These are phyloP conservation scores for Noturus placidus DNA, from an alignment of 2,113 vertebrate species.

Conservation along the genomic window DNA sequence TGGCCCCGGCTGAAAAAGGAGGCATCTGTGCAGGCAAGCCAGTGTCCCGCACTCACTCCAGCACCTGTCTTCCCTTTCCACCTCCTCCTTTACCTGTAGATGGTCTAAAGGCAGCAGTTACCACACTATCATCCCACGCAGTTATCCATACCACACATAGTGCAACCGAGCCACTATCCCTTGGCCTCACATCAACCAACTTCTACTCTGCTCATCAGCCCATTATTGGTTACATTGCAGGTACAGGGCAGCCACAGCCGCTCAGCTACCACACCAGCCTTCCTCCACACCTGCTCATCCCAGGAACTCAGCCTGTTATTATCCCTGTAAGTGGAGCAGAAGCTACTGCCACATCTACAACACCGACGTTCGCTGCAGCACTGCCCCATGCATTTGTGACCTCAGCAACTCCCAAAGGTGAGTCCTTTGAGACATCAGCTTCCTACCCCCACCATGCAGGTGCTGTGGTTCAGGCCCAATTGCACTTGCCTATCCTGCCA, in stretches of 20 bases:
- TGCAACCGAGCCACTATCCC: constrained; percentile 83
- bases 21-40: constrained; percentile 84
- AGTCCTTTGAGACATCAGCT: constrained; percentile 75
- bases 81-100: constrained; percentile 81
- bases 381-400: constrained; percentile 88
- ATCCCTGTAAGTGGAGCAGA: constrained; percentile 83
- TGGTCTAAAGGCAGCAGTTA: constrained; percentile 76
- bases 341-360: constrained; percentile 79
- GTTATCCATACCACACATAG: constrained; percentile 93
- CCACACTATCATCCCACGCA: constrained; percentile 83
- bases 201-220: constrained; percentile 87
- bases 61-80: constrained; percentile 71
- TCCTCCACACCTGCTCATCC: constrained; percentile 92
- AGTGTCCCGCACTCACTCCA: constrained; percentile 70
- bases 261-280: constrained; percentile 85
- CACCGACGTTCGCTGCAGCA: constrained; percentile 80
- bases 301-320: constrained; percentile 87
- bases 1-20: constrained; percentile 76
- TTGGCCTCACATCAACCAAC: constrained; percentile 81
- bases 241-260: constrained; percentile 69
- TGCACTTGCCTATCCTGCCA: constrained; percentile 86
- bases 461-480: constrained; percentile 87
- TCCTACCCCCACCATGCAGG: constrained; percentile 71
- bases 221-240: constrained; percentile 88
- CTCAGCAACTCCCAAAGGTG: constrained; percentile 80